Conservation (phyloP, 2,113 vertebrate species). For the Oncorhynchus kisutch region DNA sequence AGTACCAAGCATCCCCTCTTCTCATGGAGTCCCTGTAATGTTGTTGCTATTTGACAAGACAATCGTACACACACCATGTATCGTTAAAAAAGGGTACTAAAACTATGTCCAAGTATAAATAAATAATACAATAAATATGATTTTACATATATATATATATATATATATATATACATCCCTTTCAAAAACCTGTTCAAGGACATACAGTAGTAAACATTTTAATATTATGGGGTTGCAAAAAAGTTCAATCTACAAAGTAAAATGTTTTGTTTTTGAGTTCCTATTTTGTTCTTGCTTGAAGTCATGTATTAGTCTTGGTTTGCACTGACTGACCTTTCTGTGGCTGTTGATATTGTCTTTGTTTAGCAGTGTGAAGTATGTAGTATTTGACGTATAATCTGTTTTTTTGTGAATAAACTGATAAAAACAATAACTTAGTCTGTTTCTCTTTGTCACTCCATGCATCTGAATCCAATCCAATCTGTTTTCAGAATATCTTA, state of each 20-base stretch:
- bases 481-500: neutral
- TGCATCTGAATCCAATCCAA: neutral
- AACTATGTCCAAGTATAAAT: too few relatives aligned
- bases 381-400: conserved; percentile 33
- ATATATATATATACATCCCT: too few relatives aligned
- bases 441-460: neutral
- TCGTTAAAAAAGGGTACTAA: neutral
- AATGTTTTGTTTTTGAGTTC: conserved; percentile 23
- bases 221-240: neutral
- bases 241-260: neutral
- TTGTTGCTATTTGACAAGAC: neutral
- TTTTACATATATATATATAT: too few relatives aligned
- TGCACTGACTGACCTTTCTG: neutral
- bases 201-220: neutral
- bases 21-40: neutral
- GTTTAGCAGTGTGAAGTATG: conserved; percentile 46
- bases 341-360: conserved; percentile 39
- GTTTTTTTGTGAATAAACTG: conserved; percentile 41
- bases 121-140: too few relatives aligned
- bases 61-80: too few relatives aligned
- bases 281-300: neutral
- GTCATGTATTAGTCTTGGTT: neutral
- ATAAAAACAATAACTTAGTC: neutral
- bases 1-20: neutral
- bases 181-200: too few relatives aligned